A percentile compares a stretch with the other conserved stretches of the same genome.
These are phyloP conservation scores for Aphelenchoides besseyi DNA, from an alignment of 1,140 invertebrate genomes.

Conservation along the genomic window DNA sequence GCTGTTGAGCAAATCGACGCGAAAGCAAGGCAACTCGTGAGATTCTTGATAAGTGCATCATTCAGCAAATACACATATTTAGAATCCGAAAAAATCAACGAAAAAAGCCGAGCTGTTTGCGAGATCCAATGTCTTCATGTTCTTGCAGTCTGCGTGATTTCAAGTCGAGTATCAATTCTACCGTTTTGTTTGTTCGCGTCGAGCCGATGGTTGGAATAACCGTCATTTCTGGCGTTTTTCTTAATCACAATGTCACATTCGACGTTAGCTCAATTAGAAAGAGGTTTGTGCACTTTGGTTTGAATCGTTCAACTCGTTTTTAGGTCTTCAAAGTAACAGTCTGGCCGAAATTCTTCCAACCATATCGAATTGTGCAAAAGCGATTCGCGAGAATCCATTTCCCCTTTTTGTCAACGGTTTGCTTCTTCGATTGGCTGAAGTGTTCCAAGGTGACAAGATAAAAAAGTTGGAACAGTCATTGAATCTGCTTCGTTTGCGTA, in stretches of 20 bases:
- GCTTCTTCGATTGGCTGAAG: constrained; percentile 44
- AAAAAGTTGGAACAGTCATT: constrained; percentile 38
- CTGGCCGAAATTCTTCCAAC: constrained; percentile 36
- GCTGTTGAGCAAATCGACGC: neutral
- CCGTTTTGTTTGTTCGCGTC: too few relatives aligned
- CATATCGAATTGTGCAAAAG: constrained; percentile 43
- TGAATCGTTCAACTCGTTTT: neutral
- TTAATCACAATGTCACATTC: too few relatives aligned
- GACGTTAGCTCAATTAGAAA: too few relatives aligned
- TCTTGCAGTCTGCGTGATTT: too few relatives aligned
- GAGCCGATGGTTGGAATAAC: too few relatives aligned
- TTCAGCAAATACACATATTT: too few relatives aligned
- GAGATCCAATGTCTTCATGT: too few relatives aligned
- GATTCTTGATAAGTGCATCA: neutral
- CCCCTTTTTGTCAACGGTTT: constrained; percentile 47
- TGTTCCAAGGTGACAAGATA: constrained; percentile 40
- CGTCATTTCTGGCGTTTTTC: too few relatives aligned
- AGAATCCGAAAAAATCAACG: too few relatives aligned
- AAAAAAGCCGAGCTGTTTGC: too few relatives aligned
- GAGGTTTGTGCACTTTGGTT: too few relatives aligned
- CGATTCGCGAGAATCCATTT: constrained; percentile 44
- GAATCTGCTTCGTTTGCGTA: constrained; percentile 37
- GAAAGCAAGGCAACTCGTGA: neutral
- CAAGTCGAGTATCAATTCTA: too few relatives aligned
- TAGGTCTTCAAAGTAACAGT: constrained; percentile 39